Percentiles rank a stretch among this genome's conserved stretches.
Conservation (phyloP, 2,797 vertebrate genomes). For the Sphenopsis melanotis region DNA sequence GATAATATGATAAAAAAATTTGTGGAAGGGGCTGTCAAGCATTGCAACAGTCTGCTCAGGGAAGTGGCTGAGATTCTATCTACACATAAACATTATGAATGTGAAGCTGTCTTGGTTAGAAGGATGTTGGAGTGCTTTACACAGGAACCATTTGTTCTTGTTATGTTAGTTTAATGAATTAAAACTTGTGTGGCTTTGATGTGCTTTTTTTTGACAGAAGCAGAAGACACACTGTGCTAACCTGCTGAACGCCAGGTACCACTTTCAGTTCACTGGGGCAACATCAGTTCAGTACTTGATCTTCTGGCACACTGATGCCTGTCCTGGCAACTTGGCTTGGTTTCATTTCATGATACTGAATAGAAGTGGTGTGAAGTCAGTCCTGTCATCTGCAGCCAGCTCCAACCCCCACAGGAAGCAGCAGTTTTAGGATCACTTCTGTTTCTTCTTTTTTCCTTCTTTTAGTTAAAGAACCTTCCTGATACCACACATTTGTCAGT, state of each 20-base stretch:
- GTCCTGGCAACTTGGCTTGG: background rate
- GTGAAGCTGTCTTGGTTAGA: background rate
- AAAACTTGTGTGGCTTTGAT: background rate
- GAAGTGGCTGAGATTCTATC: background rate
- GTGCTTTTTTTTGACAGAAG: background rate
- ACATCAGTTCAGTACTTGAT: background rate
- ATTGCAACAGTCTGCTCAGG: background rate
- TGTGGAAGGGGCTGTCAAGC: background rate
- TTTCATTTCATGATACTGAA: background rate
- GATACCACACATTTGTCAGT: background rate
- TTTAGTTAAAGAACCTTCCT: background rate
- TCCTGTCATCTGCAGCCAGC: background rate
- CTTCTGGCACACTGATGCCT: background rate
- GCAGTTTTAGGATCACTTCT: slow-evolving; percentile 24
- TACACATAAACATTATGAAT: background rate
- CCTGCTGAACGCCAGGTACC: background rate
- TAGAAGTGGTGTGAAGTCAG: background rate
- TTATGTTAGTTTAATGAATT: background rate
- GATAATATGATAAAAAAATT: background rate
- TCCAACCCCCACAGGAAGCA: background rate
- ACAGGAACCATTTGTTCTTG: background rate
- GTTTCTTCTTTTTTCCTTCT: background rate
- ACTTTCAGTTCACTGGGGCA: background rate
- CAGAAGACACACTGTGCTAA: background rate
- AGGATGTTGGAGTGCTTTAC: background rate